Conservation (phyloP, 2,888 invertebrate genomes). For the Rhimphoctona megacephalus region DNA sequence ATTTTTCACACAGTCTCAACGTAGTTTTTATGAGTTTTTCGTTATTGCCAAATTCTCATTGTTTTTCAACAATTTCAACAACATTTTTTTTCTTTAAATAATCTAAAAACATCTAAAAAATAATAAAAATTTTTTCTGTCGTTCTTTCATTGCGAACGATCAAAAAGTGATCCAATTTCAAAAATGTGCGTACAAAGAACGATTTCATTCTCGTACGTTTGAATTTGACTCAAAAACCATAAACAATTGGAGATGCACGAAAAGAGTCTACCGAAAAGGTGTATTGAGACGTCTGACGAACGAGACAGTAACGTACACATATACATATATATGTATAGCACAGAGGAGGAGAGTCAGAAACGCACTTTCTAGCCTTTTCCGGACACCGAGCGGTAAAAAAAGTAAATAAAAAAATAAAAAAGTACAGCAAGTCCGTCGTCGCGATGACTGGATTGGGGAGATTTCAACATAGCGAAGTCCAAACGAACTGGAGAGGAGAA, state of each 20-base stretch:
- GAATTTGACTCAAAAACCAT: neutral
- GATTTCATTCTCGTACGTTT: neutral
- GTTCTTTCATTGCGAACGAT: neutral
- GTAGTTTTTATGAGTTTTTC: neutral
- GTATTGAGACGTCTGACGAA: conserved; percentile 25
- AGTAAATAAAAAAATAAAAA: conserved; percentile 19
- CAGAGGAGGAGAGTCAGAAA: conserved; percentile 12
- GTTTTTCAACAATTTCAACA: neutral
- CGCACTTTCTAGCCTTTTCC: conserved; percentile 70
- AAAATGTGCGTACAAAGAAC: neutral
- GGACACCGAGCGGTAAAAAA: conserved; percentile 48
- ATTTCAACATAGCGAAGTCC: conserved; percentile 54
- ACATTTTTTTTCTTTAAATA: neutral
- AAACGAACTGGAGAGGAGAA: conserved; percentile 2
- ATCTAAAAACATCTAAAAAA: neutral
- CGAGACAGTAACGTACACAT: conserved; percentile 17
- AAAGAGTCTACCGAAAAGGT: neutral
- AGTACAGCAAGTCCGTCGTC: conserved; percentile 22
- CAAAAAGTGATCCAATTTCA: neutral
- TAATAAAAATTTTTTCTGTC: neutral
- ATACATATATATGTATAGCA: neutral
- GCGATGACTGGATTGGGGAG: conserved; percentile 50
- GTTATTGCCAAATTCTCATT: neutral
- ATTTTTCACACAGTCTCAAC: neutral
- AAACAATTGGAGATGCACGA: neutral